Base-by-base conservation (phyloP, 2,797 vertebrate species). In the Enteromius unitaeniatus region DNA sequence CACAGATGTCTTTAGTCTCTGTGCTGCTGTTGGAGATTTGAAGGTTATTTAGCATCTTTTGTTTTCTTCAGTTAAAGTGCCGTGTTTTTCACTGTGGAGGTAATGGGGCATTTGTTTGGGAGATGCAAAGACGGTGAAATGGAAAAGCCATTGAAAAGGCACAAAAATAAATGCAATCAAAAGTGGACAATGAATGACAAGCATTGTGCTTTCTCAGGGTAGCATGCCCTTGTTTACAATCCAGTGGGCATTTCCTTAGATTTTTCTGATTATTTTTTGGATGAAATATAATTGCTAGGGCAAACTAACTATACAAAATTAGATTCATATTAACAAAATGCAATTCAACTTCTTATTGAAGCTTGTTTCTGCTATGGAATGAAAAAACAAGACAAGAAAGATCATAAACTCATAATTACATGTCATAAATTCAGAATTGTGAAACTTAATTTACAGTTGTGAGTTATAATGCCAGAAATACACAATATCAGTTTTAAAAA, bases 131-230 rank as follows among this genome's bases (percentile, higher is more conserved):
- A 58, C 26, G 4, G 49, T 58, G 65, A 81, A 80, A 75, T 26
- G 34, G 21, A 68, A 75, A 75, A 65, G 28, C 21, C 31, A 23
- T 17, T 13, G 17, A 28, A 84, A 80, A 80, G 9, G 65, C 53
- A 78, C 53, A 84, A 78, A 84, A 83, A 65, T 55, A 45, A 69
- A 78, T 37, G 49, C 78, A 14, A 72, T 67, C 10, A 72, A 79
- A 84, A 45, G 15, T 62, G 31, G 55, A 51, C 68, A 79, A 31
- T 51, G 75, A 70, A 84, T 67, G 40, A 19, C 11, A 69, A 60
- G 42, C 37, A 34, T 49, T 72, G 34, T 28, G n/a, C 45, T 75
- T 79, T 49, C 60, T 28, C 40, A 15, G 67, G 23, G 34, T 55
- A 34, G 34, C 40, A 37, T 37, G 42, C 45, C 55, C 14, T 79